These are phyloP conservation scores for Galbula dea DNA, from an alignment of 2,113 vertebrate genomes.

Conservation along the genomic window DNA sequence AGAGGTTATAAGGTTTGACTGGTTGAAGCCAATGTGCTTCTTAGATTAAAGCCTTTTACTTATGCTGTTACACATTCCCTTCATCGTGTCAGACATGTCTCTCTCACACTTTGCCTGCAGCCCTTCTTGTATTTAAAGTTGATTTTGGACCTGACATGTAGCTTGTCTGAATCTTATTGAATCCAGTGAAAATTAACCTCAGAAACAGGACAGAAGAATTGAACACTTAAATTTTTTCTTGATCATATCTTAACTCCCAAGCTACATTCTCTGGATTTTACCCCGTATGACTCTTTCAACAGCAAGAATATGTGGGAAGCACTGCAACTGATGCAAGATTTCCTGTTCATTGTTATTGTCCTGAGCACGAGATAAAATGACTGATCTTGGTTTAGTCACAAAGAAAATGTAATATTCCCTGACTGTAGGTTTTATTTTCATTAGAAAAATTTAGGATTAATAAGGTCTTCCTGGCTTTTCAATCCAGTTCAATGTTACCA, in stretches of 20 bases:
- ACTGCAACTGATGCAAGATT: not conserved
- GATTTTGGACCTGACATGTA: not conserved
- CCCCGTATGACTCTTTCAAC: not conserved
- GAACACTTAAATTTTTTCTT: not conserved
- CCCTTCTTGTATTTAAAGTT: not conserved
- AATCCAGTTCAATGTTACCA: not conserved
- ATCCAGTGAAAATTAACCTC: not conserved
- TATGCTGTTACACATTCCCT: not conserved
- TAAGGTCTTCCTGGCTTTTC: not conserved
- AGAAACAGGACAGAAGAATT: not conserved
- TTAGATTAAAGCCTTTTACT: not conserved
- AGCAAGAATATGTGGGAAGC: not conserved
- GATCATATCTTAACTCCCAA: not conserved
- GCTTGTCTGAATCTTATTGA: not conserved
- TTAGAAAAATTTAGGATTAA: not conserved
- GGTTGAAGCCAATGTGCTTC: not conserved
- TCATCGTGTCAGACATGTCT: fast-evolving
- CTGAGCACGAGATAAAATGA: not conserved
- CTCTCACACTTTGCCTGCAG: not conserved
- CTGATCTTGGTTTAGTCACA: not conserved
- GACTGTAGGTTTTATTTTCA: not conserved
- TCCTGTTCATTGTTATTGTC: not conserved
- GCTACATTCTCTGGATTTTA: not conserved
- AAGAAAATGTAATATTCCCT: not conserved
- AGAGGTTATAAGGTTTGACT: not conserved